Base-by-base conservation (phyloP, 2,113 vertebrate genomes). In the Telmatochromis sp. region DNA sequence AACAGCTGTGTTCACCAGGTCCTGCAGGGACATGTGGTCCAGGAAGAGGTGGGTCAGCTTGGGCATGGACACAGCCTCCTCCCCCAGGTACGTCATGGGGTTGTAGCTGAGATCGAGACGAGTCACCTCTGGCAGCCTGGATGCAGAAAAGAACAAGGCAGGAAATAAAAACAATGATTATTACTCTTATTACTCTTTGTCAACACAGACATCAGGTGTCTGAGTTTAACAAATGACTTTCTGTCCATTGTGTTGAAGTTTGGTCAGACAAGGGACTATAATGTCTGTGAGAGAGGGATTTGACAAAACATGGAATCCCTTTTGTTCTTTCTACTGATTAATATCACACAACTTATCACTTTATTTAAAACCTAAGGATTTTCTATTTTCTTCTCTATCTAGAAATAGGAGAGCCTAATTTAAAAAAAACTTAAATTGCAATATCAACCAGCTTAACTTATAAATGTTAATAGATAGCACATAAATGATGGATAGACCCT, bases 11-110 rank as follows among this genome's bases (percentile, higher is more conserved):
- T 95, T 90, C 0, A 96, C 97, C 80, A 99, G 91, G 1, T 98
- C 98, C 94, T 99, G 99, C 80, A 99, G 96, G 42, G 96, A 96
- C 11, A 97, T 97, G 3, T 98, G 97, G 91, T 98, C 97, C 92
- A 99, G 92, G 91, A 94, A 94, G 78, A 99, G 97, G 65, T 98
- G 97, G 81, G 96, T 97, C 85, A 99, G 95, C 1, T 97, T 97
- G 2, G 96, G 86, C 97, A 99, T 97, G 85, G 93, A 96, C 87
- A 99, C 91, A 5, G 94, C 96, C 50, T 98, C 98, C 91, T 99
- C 98, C 0, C 97, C 96, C 7, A 97, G 71, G 1, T 97, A 98
- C 7, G 97, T 98, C 96, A 99, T 97, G 7, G 98, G 98, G 91
- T 99, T 99, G 95, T 97, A 96, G 88, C 98, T 96, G 89, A 99